Percentiles rank a stretch among this genome's conserved stretches.
These are phyloP conservation scores for Nyctibius bracteatus DNA, from an alignment of 2,113 vertebrate species.

Conservation along the genomic window DNA sequence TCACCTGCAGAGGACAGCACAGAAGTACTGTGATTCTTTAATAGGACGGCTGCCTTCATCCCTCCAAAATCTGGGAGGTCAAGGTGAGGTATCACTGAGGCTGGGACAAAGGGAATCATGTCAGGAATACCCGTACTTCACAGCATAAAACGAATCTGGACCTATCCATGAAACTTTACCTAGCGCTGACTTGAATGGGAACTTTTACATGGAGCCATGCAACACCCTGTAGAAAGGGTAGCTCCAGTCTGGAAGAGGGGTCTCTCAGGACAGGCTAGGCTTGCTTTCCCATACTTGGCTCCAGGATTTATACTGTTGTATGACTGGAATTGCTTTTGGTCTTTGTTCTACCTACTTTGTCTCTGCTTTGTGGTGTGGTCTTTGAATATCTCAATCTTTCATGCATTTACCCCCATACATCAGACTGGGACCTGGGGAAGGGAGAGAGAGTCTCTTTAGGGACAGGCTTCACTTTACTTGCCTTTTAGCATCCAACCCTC, in stretches of 20 bases:
- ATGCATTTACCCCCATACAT: neutral
- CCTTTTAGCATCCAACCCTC: neutral
- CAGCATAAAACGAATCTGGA: neutral
- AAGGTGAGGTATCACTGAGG: neutral
- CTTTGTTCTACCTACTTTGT: neutral
- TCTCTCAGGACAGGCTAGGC: neutral
- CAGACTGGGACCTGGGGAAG: neutral
- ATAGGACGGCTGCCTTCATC: neutral
- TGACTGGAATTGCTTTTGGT: neutral
- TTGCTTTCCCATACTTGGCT: neutral
- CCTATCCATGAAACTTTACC: neutral
- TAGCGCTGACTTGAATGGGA: neutral
- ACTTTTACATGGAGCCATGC: accelerated
- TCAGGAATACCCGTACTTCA: neutral
- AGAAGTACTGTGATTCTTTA: neutral
- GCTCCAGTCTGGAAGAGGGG: neutral
- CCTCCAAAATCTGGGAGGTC: neutral
- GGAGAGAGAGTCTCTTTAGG: neutral
- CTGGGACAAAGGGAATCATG: neutral
- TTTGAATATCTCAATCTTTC: neutral
- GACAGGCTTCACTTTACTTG: neutral
- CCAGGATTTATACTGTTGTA: neutral
- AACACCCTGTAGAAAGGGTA: neutral
- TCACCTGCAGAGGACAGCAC: neutral
- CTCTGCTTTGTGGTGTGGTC: neutral